Evolutionary conservation across 2,888 invertebrate species (phyloP), one percentile per base, ranked within the genome.

Genomic region (Eumacrocentrus americanus): DNA sequence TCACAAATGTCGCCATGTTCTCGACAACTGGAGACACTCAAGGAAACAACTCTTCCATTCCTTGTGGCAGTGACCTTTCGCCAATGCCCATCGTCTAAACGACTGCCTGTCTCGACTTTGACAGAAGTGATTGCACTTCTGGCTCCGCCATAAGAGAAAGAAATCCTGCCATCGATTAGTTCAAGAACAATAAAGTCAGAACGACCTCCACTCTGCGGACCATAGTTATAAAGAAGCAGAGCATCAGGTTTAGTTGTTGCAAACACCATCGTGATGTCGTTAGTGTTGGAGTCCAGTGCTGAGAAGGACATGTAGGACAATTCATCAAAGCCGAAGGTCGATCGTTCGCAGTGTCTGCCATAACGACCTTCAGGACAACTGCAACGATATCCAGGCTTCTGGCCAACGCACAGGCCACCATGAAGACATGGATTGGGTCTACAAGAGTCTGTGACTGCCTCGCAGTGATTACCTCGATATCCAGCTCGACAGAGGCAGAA

Each of bases 171-270:
- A 58, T 88, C 86, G 0, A 95, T 85, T 52, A 98, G 81, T 81
- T 98, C 96, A 63, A 98, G 86, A 0, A 96, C 94, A 35, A 98
- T 88, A 76, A 97, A 98, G 81, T 95, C 95, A 0, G 94, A 94
- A 67, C 95, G 85, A 7, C 95, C 95, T 3, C 92, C 93, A 23
- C 89, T 91, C 77, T 94, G 94, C 1, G 89, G 84, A 0, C 95
- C 95, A 76, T 91, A 96, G 76, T 95, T 96, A 80, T 96, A 98
- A 0, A 95, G 83, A n/a, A 98, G 82, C 7, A 98, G 83, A 0
- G 94, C 89, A 77, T 95, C 89, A 0, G 89, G 86, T 79, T 94
- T 94, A 1, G 92, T 91, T 0, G 96, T 97, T 1, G 96, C 91
- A 81, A 96, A 95, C 58, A 93, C 89, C 56, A 97, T 88, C 0